These are phyloP conservation scores for Apamea sordens DNA, from an alignment of 2,888 invertebrate species.

Conservation along the genomic window DNA sequence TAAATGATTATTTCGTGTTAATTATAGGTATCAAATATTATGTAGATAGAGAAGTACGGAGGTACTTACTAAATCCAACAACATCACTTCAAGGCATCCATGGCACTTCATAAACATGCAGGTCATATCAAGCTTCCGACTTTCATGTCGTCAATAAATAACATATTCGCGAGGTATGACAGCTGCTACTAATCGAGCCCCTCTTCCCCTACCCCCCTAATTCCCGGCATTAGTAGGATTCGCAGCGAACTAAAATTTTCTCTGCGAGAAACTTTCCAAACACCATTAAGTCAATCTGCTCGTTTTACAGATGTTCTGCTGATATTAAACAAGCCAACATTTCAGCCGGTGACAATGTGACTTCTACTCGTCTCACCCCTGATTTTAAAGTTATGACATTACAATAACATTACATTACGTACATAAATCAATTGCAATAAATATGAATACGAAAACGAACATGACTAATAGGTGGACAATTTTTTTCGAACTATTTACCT, in stretches of 20 bases:
- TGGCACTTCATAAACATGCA: slow-evolving; percentile 33
- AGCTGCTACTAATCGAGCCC: slow-evolving; percentile 87
- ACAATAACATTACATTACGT: neutral
- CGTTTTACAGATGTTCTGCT: slow-evolving; percentile 87
- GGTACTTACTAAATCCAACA: neutral
- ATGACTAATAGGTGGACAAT: neutral
- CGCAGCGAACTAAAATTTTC: slow-evolving; percentile 86
- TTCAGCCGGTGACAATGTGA: slow-evolving; percentile 13
- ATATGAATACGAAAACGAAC: neutral
- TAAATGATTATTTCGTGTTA: neutral
- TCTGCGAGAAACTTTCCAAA: slow-evolving; percentile 85
- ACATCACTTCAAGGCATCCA: neutral
- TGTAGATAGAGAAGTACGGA: neutral
- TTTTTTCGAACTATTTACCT: neutral
- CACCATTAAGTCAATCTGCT: slow-evolving; percentile 89
- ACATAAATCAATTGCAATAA: neutral
- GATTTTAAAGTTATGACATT: slow-evolving; percentile 1
- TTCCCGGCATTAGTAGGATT: slow-evolving; percentile 78
- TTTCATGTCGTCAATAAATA: slow-evolving; percentile 80
- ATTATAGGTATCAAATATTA: neutral
- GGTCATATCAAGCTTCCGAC: slow-evolving; percentile 63
- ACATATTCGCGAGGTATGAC: slow-evolving; percentile 86
- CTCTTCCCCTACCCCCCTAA: slow-evolving; percentile 58
- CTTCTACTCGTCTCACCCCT: slow-evolving; percentile 17
- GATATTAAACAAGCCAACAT: slow-evolving; percentile 76